A percentile compares a stretch with the other conserved stretches of the same genome.
These are phyloP conservation scores for Neoitamus cyanurus DNA, from an alignment of 2,888 invertebrate species.

Conservation along the genomic window DNA sequence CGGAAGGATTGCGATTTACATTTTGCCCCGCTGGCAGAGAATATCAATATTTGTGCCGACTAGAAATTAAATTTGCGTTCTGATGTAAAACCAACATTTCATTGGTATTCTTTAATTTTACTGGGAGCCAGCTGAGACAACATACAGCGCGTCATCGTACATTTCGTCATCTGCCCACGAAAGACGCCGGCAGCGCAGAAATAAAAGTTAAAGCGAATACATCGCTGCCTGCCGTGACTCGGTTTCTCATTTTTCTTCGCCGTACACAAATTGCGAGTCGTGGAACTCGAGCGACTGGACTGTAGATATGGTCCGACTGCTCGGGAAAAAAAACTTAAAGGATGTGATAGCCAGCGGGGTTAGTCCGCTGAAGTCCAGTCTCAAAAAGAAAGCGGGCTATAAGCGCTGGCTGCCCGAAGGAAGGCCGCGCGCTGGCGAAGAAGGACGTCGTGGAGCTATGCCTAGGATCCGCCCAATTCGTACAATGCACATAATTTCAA, in stretches of 20 bases:
- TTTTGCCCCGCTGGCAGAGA: not conserved
- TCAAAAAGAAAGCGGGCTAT: not conserved
- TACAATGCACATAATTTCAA: constrained; percentile 34
- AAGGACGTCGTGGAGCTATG: not conserved
- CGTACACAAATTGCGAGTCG: not conserved
- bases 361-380: not conserved
- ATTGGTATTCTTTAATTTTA: constrained; percentile 39
- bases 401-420: not conserved
- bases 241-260: not conserved
- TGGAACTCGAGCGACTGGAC: not conserved
- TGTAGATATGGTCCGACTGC: not conserved
- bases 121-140: constrained; percentile 1
- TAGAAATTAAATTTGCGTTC: constrained; percentile 18
- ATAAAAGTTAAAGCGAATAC: not conserved
- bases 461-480: not conserved
- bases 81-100: constrained; percentile 34
- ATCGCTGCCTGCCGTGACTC: not conserved
- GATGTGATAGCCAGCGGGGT: not conserved
- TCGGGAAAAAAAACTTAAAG: not conserved
- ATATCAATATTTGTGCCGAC: constrained; percentile 25
- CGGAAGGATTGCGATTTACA: not conserved
- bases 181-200: not conserved
- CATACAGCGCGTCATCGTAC: not conserved
- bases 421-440: not conserved
- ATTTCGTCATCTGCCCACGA: not conserved